phyloP scores from a whole-genome alignment of 2,113 vertebrate genomes.

The Anoura caudifer region DNA sequence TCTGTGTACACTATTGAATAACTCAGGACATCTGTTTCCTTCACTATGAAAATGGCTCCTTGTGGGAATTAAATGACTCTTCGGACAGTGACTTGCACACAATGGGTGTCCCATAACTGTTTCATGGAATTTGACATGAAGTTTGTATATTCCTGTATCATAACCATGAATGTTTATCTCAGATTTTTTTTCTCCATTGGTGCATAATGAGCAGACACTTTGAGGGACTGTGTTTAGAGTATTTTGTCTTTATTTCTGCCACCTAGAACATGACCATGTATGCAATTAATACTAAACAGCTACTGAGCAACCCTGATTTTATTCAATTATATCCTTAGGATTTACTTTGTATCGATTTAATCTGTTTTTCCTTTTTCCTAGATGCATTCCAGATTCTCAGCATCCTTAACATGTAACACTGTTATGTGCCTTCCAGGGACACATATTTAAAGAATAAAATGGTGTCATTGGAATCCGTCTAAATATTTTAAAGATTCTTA shows the following conservation, averaged over 20 bases:
- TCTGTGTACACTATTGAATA: not conserved
- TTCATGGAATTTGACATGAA: not conserved
- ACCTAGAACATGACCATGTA: accelerated
- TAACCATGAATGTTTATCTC: not conserved
- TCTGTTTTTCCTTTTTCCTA: not conserved
- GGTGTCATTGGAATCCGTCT: not conserved
- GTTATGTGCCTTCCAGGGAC: not conserved
- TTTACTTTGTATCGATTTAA: not conserved
- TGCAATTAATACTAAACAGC: not conserved
- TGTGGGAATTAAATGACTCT: not conserved
- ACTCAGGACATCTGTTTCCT: not conserved
- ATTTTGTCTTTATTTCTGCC: not conserved
- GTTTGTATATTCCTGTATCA: not conserved
- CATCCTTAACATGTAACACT: not conserved
- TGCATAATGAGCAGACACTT: not conserved
- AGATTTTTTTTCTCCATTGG: not conserved
- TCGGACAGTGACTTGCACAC: not conserved
- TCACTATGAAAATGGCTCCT: not conserved
- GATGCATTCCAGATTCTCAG: not conserved
- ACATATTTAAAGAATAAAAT: not conserved
- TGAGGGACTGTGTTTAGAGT: not conserved
- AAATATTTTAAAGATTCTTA: not conserved
- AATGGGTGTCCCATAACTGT: not conserved
- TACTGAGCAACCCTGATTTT: not conserved
- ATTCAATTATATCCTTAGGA: not conserved